Evolutionary conservation across 2,888 invertebrate species (phyloP).

Genomic region (Beris morrisii): DNA sequence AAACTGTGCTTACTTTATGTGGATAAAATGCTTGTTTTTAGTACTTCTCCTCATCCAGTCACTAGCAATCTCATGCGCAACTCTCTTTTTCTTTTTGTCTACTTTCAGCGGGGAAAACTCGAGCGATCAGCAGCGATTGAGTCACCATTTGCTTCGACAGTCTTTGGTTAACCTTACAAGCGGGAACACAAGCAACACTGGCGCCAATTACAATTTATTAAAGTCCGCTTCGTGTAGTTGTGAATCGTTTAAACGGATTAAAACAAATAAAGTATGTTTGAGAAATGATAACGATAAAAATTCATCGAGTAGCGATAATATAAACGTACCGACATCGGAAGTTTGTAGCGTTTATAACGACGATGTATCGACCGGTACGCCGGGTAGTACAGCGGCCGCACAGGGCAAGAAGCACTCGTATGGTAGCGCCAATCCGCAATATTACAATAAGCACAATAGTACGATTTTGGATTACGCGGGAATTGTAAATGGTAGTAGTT

Average conservation of each 20-base stretch:
- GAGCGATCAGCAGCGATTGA: constrained; percentile 45
- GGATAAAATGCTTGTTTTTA: constrained; percentile 11
- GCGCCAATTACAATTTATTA: constrained; percentile 42
- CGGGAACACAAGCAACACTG: constrained; percentile 46
- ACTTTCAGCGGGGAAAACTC: constrained; percentile 45
- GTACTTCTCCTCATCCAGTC: constrained; percentile 16
- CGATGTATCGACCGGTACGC: constrained; percentile 34
- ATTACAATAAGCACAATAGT: constrained; percentile 36
- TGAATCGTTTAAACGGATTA: constrained; percentile 47
- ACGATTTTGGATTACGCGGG: constrained; percentile 46
- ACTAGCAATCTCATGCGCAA: constrained; percentile 43
- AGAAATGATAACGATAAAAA: constrained; percentile 37
- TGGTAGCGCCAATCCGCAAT: constrained; percentile 22
- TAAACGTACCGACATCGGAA: constrained; percentile 35
- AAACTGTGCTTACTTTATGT: constrained; percentile 5
- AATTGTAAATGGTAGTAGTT: constrained; percentile 43
- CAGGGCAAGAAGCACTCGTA: constrained; percentile 22
- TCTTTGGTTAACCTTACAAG: constrained; percentile 55
- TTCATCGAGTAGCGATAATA: constrained; percentile 42
- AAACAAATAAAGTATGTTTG: constrained; percentile 43
- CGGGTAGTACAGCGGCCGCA: constrained; percentile 30
- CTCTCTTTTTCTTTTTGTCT: constrained; percentile 42
- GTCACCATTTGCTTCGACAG: constrained; percentile 54
- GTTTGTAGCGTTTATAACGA: constrained; percentile 34
- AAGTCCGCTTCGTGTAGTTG: constrained; percentile 51